Base-by-base conservation (phyloP, 2,888 invertebrate species). In the Matsumyia berberina region DNA sequence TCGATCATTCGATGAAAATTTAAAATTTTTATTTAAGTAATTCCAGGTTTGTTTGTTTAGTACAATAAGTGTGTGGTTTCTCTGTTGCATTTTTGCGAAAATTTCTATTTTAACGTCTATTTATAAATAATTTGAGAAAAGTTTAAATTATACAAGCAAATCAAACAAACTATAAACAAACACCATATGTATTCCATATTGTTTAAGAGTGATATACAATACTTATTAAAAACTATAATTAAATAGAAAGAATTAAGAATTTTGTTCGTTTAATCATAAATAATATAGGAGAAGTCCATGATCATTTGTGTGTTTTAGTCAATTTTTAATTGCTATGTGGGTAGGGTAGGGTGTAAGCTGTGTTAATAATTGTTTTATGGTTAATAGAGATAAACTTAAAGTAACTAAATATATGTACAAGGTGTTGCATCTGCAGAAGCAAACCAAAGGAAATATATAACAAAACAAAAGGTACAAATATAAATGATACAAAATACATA, bases 41-140 rank as follows among this genome's bases (percentile, higher is more conserved):
- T 69, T 83, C 67, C 74, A 79, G 64, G 64, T 85, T 79, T 79
- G 67, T 83, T 83, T 78, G 57, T 79, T 79, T 85, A 69, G 74
- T 74, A 85, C 79, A 85, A 79, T 69, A 58, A 60, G 35, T 49
- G 35, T 49, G 74, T 67, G 57, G 35, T 58, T 72, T 79, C 31
- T 79, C 57, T 66, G 31, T 79, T 53, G 24, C 44, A 49, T 66
- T 35, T 66, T 33, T 62, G 60, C 53, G n/a, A n/a, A n/a, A 60
- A 53, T 44, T 55, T 31, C 49, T 39, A 15, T 29, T 66, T 42
- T 42, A 33, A 57, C n/a, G 11, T n/a, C 17, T 64, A 51, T 55
- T 37, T 57, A 79, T 79, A 82, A 78, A 77, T 77, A 76, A 70
- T 66, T 70, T 55, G 8, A 44, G 7, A 44, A 62, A 74, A 24